phyloP scores from a whole-genome alignment of 1,140 invertebrate species.

The Eubasilissa regina region DNA sequence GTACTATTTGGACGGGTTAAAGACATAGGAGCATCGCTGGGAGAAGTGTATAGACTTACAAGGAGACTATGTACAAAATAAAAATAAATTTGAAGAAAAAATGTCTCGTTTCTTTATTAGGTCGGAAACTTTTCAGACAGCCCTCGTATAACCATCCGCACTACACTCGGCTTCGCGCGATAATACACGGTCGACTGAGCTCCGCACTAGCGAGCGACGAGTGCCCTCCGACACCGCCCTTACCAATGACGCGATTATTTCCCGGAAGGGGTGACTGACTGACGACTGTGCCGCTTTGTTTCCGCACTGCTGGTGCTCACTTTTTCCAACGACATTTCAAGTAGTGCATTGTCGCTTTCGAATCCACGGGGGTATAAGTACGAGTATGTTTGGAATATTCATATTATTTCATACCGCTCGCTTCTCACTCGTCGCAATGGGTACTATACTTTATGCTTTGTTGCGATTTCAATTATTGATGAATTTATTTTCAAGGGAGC shows the following conservation, averaged over 20 bases:
- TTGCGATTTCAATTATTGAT: constrained; percentile 7
- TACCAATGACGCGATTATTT: constrained; percentile 14
- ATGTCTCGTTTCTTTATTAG: too few relatives aligned
- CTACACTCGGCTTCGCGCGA: background rate
- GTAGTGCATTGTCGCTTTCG: background rate
- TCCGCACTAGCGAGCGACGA: background rate
- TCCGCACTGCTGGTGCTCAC: background rate
- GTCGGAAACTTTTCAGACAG: too few relatives aligned
- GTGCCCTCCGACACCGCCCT: background rate
- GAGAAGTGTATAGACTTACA: too few relatives aligned
- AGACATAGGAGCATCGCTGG: too few relatives aligned
- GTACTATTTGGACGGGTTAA: too few relatives aligned
- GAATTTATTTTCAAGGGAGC: too few relatives aligned
- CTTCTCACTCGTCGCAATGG: background rate
- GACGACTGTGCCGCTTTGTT: constrained; percentile 3
- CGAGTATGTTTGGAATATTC: too few relatives aligned
- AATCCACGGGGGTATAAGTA: constrained; percentile 1
- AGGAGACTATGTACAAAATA: too few relatives aligned
- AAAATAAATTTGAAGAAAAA: too few relatives aligned
- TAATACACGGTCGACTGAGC: background rate
- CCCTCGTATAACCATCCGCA: too few relatives aligned
- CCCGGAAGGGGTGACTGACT: constrained; percentile 28
- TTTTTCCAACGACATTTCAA: constrained; percentile 22
- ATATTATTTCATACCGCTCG: background rate
- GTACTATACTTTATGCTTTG: constrained; percentile 2